A percentile compares a stretch with the other conserved stretches of the same genome.
These are phyloP conservation scores for Erethizon dorsatum DNA, from an alignment of 2,797 vertebrate species.

Conservation along the genomic window DNA sequence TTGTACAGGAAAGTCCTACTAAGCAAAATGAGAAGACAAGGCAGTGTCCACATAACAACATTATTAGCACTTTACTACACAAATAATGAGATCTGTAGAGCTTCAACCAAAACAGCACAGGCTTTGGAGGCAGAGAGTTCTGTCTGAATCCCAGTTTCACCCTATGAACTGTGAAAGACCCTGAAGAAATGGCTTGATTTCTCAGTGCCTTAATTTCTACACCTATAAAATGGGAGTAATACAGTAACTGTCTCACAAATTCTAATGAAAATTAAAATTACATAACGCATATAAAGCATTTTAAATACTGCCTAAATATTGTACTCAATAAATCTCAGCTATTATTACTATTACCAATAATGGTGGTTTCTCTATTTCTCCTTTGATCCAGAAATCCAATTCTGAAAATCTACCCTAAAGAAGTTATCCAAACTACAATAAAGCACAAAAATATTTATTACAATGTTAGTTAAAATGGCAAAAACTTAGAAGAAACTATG, in stretches of 20 bases:
- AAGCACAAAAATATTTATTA: conserved; percentile 55
- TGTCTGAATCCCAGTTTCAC: conserved; percentile 13
- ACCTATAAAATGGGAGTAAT: not conserved
- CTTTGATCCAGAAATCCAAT: not conserved
- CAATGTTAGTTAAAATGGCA: not conserved
- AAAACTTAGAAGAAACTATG: conserved; percentile 48
- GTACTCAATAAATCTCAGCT: conserved; percentile 22
- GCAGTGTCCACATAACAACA: not conserved
- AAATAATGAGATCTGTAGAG: not conserved
- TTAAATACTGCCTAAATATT: not conserved
- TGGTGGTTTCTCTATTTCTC: not conserved
- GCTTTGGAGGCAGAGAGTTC: not conserved
- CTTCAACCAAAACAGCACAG: not conserved
- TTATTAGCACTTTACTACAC: not conserved
- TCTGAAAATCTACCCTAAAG: conserved; percentile 43
- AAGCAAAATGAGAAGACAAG: not conserved
- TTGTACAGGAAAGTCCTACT: not conserved
- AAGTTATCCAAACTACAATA: conserved; percentile 46
- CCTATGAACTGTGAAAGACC: not conserved
- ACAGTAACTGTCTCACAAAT: conserved; percentile 20
- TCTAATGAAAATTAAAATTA: conserved; percentile 45
- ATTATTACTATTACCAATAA: not conserved
- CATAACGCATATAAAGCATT: not conserved
- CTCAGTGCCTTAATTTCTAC: conserved; percentile 24
- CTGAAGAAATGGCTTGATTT: conserved; percentile 35